Percentiles rank a stretch among this genome's conserved stretches.
phyloP scores from a whole-genome alignment of 2,797 vertebrate species.

The Poecilia gillii region DNA sequence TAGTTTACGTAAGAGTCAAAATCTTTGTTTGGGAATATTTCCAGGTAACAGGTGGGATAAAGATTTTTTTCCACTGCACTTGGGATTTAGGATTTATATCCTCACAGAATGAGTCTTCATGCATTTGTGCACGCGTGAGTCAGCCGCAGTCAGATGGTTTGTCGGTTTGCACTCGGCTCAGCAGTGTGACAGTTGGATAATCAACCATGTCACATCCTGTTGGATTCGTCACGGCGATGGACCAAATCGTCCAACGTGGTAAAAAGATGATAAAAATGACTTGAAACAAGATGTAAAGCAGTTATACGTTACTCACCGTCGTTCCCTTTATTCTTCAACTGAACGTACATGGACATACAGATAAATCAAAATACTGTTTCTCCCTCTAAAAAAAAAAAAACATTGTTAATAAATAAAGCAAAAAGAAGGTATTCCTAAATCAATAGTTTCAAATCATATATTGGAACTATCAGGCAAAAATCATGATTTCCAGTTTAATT shows the following conservation, averaged over 20 bases:
- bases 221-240: slow-evolving; percentile 16
- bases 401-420: not conserved
- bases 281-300: not conserved
- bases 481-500: not conserved
- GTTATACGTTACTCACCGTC: not conserved
- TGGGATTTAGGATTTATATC: not conserved
- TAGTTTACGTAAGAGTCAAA: not conserved
- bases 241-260: not conserved
- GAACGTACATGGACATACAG: not conserved
- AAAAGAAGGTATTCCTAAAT: not conserved
- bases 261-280: slow-evolving; percentile 1
- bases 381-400: not conserved
- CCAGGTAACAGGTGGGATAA: not conserved
- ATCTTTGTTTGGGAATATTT: not conserved
- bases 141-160: slow-evolving; percentile 61
- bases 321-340: not conserved
- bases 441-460: not conserved
- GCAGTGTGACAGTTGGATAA: slow-evolving; percentile 49
- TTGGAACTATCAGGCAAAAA: not conserved
- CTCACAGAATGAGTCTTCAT: not conserved
- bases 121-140: slow-evolving; percentile 37
- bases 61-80: not conserved
- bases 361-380: not conserved
- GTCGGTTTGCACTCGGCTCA: slow-evolving; percentile 53
- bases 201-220: slow-evolving; percentile 55